phyloP scores from a whole-genome alignment of 1,140 invertebrate species.

The Agraylea sexmaculata region DNA sequence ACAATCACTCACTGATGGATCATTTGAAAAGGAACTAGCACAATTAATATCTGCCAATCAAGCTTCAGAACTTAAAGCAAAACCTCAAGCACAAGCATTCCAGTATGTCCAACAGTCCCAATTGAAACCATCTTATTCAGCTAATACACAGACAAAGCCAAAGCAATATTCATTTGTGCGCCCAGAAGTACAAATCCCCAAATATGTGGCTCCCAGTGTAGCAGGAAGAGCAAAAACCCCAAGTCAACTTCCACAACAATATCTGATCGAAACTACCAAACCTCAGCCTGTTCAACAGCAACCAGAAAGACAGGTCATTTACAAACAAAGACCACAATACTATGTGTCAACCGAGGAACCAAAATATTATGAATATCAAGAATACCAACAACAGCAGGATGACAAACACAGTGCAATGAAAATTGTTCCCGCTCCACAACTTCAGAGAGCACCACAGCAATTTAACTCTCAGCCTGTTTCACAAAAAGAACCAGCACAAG shows the following conservation, averaged over 20 bases:
- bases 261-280: slow-evolving; percentile 21
- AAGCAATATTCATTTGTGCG: slow-evolving; percentile 11
- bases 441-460: slow-evolving; percentile 11
- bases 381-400: too few species aligned
- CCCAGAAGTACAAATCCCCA: slow-evolving; percentile 11
- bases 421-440: slow-evolving; percentile 18
- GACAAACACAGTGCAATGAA: slow-evolving; percentile 17
- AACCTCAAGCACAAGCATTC: slow-evolving; percentile 11
- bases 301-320: too few species aligned
- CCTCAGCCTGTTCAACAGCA: slow-evolving; percentile 10
- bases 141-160: neutral
- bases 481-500: slow-evolving; percentile 12
- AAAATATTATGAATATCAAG: slow-evolving; percentile 14
- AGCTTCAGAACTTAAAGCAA: slow-evolving; percentile 17
- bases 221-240: slow-evolving; percentile 10
- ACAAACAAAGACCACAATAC: too few species aligned
- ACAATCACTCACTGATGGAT: slow-evolving; percentile 9
- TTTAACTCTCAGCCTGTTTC: slow-evolving; percentile 11
- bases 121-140: slow-evolving; percentile 10
- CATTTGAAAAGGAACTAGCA: slow-evolving; percentile 20
- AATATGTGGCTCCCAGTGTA: slow-evolving; percentile 13
- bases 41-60: slow-evolving; percentile 18
- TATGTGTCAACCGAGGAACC: slow-evolving; percentile 14
- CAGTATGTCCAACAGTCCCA: too few species aligned
- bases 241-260: slow-evolving; percentile 17